Conservation (phyloP, 2,888 invertebrate genomes). For the Sclerodermus sp. region DNA sequence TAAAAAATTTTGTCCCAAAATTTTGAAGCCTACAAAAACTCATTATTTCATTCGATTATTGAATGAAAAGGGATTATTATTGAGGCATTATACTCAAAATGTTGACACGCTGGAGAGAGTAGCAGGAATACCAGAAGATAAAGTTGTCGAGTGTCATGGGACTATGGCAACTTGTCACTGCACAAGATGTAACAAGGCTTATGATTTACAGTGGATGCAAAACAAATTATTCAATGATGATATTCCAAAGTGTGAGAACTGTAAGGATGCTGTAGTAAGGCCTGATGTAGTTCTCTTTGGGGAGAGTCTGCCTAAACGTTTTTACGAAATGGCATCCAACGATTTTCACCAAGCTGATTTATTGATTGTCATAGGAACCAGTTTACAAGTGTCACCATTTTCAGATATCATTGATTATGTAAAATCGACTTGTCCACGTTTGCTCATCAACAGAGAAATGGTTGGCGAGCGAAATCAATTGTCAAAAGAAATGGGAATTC, state of each 20-base stretch:
- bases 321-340: conserved; percentile 67
- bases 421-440: conserved; percentile 69
- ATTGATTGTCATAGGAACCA: conserved; percentile 93
- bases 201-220: conserved; percentile 84
- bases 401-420: conserved; percentile 78
- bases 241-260: conserved; percentile 77
- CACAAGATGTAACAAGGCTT: conserved; percentile 72
- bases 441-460: conserved; percentile 85
- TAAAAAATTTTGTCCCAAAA: conserved; percentile 85
- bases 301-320: conserved; percentile 80
- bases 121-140: conserved; percentile 80
- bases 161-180: conserved; percentile 90
- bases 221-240: conserved; percentile 72
- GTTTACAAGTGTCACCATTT: conserved; percentile 92
- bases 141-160: conserved; percentile 93
- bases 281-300: conserved; percentile 97
- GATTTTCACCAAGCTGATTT: conserved; percentile 89
- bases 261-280: conserved; percentile 78
- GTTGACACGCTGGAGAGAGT: conserved; percentile 90
- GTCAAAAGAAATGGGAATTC: conserved; percentile 54
- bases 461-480: conserved; percentile 50
- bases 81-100: conserved; percentile 85
- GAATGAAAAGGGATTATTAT: conserved; percentile 76
- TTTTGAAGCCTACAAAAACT: conserved; percentile 83
- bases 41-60: conserved; percentile 90